Evolutionary conservation across 2,113 vertebrate species (phyloP).

Genomic region (Nestor notabilis): DNA sequence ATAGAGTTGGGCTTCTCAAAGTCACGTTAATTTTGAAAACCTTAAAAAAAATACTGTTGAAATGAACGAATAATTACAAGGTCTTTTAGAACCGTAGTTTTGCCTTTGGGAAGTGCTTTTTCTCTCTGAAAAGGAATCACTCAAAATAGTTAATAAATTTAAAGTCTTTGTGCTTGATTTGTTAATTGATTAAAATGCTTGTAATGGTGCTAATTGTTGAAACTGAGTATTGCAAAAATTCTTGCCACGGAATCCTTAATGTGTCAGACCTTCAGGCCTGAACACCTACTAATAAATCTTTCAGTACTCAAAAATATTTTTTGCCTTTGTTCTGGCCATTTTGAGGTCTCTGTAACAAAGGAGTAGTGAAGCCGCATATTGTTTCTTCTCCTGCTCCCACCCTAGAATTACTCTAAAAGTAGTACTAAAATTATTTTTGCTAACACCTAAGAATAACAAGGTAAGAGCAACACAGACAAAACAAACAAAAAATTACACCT

Average conservation of each 20-base stretch:
- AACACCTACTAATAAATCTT: background rate
- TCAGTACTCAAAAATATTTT: background rate
- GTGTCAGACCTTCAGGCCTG: background rate
- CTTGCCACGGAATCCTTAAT: background rate
- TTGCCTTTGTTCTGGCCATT: background rate
- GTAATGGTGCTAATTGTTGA: background rate
- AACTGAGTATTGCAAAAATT: background rate
- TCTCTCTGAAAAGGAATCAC: background rate
- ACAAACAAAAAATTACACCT: background rate
- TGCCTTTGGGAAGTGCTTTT: background rate
- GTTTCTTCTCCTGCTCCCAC: background rate
- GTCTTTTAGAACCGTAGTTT: background rate
- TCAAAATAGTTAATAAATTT: background rate
- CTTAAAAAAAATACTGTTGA: background rate
- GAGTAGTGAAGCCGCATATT: background rate
- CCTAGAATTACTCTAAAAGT: background rate
- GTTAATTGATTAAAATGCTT: background rate
- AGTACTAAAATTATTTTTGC: background rate
- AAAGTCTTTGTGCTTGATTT: background rate
- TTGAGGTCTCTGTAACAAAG: background rate
- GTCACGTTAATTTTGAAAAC: background rate
- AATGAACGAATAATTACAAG: background rate
- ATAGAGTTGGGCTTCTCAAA: background rate
- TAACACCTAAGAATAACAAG: background rate
- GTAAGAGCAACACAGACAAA: background rate